These are phyloP conservation scores for Odocoileus virginianus DNA, from an alignment of 2,113 vertebrate genomes.

Conservation along the genomic window DNA sequence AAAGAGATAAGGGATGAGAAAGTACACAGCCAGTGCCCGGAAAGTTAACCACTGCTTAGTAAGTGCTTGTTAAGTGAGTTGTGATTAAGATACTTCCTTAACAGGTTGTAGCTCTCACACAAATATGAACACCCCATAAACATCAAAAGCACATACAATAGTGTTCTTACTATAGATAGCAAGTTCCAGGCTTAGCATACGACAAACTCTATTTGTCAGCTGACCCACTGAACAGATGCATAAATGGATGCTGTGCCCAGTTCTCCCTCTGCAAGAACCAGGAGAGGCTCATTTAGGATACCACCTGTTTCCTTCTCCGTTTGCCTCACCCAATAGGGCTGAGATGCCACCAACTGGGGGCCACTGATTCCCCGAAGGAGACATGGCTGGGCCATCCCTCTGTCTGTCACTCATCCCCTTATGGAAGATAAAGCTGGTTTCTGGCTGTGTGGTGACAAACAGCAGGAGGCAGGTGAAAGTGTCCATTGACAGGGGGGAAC, in stretches of 20 bases:
- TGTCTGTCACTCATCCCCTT: not conserved
- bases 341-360: not conserved
- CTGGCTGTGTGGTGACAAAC: not conserved
- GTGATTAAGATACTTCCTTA: not conserved
- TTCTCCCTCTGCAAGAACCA: not conserved
- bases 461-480: not conserved
- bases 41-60: not conserved
- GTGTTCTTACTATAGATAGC: not conserved
- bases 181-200: not conserved
- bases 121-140: not conserved
- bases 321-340: not conserved
- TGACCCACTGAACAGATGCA: not conserved
- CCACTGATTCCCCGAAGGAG: no score
- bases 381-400: not conserved
- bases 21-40: not conserved
- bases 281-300: not conserved
- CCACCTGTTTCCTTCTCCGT: not conserved
- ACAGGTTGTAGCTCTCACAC: not conserved
- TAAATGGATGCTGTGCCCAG: no score
- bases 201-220: fast-evolving
- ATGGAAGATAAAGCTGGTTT: not conserved
- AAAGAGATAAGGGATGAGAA: not conserved
- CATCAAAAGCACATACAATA: not conserved
- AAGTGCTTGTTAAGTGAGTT: not conserved
- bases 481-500: not conserved